These are phyloP conservation scores for Leptopilina myrica DNA, from an alignment of 2,888 invertebrate species.

Conservation along the genomic window DNA sequence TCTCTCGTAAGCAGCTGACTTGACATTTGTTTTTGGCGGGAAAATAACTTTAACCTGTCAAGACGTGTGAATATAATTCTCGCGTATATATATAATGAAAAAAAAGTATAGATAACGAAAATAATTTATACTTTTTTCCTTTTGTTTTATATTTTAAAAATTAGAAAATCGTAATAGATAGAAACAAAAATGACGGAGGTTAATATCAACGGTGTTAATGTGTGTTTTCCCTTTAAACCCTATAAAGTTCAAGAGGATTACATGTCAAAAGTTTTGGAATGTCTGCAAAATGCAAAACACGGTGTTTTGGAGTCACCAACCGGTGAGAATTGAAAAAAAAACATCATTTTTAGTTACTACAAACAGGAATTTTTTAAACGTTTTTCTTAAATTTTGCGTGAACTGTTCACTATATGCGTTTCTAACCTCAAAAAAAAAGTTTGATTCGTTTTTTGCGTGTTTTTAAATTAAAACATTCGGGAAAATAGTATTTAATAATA, in stretches of 20 bases:
- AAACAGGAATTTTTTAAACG: not conserved
- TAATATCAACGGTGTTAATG: constrained; percentile 83
- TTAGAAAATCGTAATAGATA: too few relatives aligned
- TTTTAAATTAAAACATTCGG: too few relatives aligned
- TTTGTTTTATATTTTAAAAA: too few relatives aligned
- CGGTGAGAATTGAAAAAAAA: constrained; percentile 77
- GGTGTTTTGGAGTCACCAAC: constrained; percentile 95
- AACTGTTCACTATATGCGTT: too few relatives aligned
- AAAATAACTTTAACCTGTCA: not conserved
- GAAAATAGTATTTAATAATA: too few relatives aligned
- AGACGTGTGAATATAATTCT: not conserved
- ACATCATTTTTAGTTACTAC: not conserved
- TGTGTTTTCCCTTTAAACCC: constrained; percentile 94
- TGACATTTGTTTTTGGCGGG: constrained; percentile 10
- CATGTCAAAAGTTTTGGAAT: constrained; percentile 93
- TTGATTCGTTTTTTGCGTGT: too few relatives aligned
- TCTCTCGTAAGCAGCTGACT: not conserved
- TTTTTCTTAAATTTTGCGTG: too few relatives aligned
- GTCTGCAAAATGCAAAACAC: constrained; percentile 87
- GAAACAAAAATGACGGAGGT: constrained; percentile 79
- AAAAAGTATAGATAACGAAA: too few relatives aligned
- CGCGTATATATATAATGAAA: too few relatives aligned
- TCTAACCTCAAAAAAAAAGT: too few relatives aligned
- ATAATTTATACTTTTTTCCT: too few relatives aligned
- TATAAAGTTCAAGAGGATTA: constrained; percentile 93